These are phyloP conservation scores for Tenthredo distinguenda DNA, from an alignment of 2,888 invertebrate species.

Conservation along the genomic window DNA sequence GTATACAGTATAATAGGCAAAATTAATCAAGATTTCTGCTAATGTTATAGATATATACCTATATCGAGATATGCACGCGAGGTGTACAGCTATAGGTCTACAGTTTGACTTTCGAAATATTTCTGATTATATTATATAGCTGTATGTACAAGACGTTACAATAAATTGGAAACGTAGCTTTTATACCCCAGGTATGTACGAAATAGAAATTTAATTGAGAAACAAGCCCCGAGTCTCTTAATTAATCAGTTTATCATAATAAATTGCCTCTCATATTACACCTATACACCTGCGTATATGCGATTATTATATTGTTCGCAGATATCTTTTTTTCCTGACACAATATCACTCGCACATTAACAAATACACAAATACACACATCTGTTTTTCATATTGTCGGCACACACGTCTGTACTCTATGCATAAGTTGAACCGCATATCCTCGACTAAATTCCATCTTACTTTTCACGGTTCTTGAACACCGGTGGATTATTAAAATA, in stretches of 20 bases:
- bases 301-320: not conserved
- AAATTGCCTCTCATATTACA: not conserved
- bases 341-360: not conserved
- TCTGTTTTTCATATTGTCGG: not conserved
- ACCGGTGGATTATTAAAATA: conserved; percentile 10
- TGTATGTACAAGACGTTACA: not conserved
- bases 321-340: not conserved
- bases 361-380: not conserved
- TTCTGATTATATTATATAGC: conserved; percentile 17
- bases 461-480: conserved; percentile 27
- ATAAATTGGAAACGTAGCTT: conserved; percentile 23
- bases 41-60: not conserved
- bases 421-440: not conserved
- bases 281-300: not conserved
- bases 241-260: conserved; percentile 26
- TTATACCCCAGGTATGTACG: not conserved
- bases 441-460: not conserved
- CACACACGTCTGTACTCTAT: not conserved
- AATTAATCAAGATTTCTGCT: not conserved
- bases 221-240: conserved; percentile 1
- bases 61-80: not conserved
- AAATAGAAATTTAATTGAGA: conserved; percentile 41
- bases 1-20: not conserved
- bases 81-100: not conserved
- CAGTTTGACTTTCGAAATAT: conserved; percentile 13